A percentile compares a stretch with the other conserved stretches of the same genome.
phyloP scores from a whole-genome alignment of 2,888 invertebrate genomes.

The Drosophila ustulata region DNA sequence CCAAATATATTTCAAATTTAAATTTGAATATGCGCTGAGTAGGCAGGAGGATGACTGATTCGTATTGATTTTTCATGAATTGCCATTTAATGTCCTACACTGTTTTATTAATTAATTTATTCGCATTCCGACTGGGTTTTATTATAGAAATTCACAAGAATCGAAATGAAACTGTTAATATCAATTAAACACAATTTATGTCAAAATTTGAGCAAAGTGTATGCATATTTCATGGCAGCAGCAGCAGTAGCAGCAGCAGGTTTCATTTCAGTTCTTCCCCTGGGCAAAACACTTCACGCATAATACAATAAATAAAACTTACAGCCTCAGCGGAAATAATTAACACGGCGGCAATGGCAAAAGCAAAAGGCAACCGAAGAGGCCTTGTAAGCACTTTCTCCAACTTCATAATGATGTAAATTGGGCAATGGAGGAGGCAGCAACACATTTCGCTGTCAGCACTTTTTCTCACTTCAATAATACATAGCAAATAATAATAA shows the following conservation, averaged over 20 bases:
- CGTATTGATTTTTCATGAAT: conserved; percentile 67
- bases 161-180: conserved; percentile 54
- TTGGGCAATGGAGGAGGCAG: conserved; percentile 13
- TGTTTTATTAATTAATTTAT: conserved; percentile 55
- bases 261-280: neutral
- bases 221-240: conserved; percentile 65
- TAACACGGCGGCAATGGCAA: conserved; percentile 53
- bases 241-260: neutral
- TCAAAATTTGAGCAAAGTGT: conserved; percentile 60
- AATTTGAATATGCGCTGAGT: conserved; percentile 25
- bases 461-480: conserved; percentile 46
- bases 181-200: conserved; percentile 72
- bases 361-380: conserved; percentile 44
- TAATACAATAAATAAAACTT: conserved; percentile 71
- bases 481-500: conserved; percentile 42
- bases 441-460: conserved; percentile 50
- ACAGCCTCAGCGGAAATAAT: conserved; percentile 72
- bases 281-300: conserved; percentile 37
- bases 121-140: conserved; percentile 12
- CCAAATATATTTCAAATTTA: conserved; percentile 45
- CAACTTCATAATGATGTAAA: conserved; percentile 20
- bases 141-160: conserved; percentile 12
- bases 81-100: conserved; percentile 31
- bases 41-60: neutral
- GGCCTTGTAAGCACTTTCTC: conserved; percentile 69